A percentile compares a stretch with the other conserved stretches of the same genome.
phyloP scores from a whole-genome alignment of 2,888 invertebrate genomes.

The Protonemura montana region DNA sequence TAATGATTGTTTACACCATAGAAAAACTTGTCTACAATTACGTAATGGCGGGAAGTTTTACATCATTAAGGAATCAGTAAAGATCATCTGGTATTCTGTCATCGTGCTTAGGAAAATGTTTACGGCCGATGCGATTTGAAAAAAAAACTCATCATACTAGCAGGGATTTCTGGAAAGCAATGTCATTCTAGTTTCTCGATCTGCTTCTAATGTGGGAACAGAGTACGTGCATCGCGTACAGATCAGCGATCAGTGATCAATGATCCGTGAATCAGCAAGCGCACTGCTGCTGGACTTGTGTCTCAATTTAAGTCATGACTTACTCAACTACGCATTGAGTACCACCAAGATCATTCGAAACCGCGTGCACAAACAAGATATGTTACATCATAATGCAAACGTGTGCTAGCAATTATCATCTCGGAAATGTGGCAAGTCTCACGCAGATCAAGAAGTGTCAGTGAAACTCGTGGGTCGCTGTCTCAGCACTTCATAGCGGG shows the following conservation, averaged over 20 bases:
- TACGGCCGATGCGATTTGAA: not conserved
- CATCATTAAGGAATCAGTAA: constrained; percentile 14
- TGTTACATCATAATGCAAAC: not conserved
- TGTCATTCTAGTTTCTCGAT: constrained; percentile 19
- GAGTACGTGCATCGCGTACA: not conserved
- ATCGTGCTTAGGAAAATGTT: constrained; percentile 20
- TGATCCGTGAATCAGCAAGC: not conserved
- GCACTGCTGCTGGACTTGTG: not conserved
- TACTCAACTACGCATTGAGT: too few relatives aligned
- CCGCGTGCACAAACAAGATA: not conserved
- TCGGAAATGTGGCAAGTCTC: constrained; percentile 4
- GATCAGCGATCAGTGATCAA: not conserved
- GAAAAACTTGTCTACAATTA: constrained; percentile 33
- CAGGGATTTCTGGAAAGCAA: constrained; percentile 18
- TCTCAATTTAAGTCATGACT: not conserved
- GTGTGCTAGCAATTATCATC: not conserved
- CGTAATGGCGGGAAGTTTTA: constrained; percentile 17
- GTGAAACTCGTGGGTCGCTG: not conserved
- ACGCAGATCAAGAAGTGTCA: not conserved
- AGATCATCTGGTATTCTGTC: constrained; percentile 40
- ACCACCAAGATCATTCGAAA: too few relatives aligned
- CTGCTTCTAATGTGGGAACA: constrained; percentile 23
- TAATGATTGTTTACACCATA: constrained; percentile 15
- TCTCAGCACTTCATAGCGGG: not conserved
- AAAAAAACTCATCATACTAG: not conserved